Evolutionary conservation across 1,140 invertebrate genomes (phyloP).

Genomic region (Hypothenemus hampei): DNA sequence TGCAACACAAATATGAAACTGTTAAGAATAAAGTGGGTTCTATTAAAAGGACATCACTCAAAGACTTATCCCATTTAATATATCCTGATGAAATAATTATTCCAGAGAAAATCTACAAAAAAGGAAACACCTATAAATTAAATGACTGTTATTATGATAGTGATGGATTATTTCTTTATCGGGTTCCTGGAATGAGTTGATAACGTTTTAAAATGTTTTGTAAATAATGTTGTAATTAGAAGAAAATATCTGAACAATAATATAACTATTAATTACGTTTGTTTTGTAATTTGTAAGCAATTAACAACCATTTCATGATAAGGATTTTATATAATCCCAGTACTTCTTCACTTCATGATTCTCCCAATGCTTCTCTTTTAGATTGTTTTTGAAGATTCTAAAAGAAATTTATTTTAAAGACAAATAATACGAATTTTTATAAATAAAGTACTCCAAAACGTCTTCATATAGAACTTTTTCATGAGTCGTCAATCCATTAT

Average conservation of each 20-base stretch:
- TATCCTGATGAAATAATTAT: constrained; percentile 61
- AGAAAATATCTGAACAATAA: too few relatives aligned
- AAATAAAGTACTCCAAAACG: constrained; percentile 38
- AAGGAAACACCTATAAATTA: constrained; percentile 62
- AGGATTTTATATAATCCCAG: constrained; percentile 24
- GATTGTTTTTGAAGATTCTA: constrained; percentile 44
- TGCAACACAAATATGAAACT: constrained; percentile 5
- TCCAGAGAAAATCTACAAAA: constrained; percentile 54
- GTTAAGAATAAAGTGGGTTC: constrained; percentile 9
- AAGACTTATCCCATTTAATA: constrained; percentile 36
- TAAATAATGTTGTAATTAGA: constrained; percentile 1
- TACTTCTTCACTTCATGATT: constrained; percentile 45
- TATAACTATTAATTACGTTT: too few relatives aligned
- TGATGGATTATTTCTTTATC: constrained; percentile 70
- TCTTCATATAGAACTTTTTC: constrained; percentile 57
- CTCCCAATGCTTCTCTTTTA: constrained; percentile 50
- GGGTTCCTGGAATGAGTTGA: constrained; percentile 59
- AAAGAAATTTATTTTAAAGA: constrained; percentile 25
- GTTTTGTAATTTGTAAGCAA: background rate
- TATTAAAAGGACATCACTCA: constrained; percentile 21
- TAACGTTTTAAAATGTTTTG: constrained; percentile 10
- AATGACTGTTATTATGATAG: constrained; percentile 72
- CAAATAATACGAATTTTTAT: constrained; percentile 15
- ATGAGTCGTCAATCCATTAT: constrained; percentile 55
- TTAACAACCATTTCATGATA: too few relatives aligned